phyloP scores from a whole-genome alignment of 2,113 vertebrate genomes.

The Ammodytes marinus region DNA sequence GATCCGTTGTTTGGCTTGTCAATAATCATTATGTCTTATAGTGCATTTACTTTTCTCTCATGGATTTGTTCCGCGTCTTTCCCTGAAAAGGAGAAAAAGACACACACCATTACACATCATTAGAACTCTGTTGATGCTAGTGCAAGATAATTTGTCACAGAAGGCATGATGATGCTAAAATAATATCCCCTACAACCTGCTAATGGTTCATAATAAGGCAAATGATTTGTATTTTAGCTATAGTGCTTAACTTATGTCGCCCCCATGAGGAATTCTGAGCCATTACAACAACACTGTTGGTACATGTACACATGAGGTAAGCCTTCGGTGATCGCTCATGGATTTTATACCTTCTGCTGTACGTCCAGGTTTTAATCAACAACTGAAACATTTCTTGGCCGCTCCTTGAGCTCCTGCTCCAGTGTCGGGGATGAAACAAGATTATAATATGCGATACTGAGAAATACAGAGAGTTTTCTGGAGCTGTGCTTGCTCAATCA shows the following conservation, averaged over 20 bases:
- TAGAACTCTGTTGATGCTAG: constrained; percentile 9
- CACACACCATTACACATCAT: constrained; percentile 6
- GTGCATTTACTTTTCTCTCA: background rate
- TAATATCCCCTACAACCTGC: constrained; percentile 28
- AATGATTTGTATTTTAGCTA: background rate
- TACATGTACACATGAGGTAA: too few relatives aligned
- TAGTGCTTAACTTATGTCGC: too few relatives aligned
- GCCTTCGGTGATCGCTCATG: too few relatives aligned
- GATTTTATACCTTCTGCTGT: too few relatives aligned
- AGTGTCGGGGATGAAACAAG: background rate
- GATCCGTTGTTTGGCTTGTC: constrained; percentile 5
- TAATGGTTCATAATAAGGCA: constrained; percentile 8
- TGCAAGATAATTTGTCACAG: constrained; percentile 29
- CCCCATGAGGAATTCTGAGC: too few relatives aligned
- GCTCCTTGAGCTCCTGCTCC: background rate
- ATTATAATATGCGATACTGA: too few relatives aligned
- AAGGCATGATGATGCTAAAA: background rate
- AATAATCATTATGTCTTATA: constrained; percentile 8
- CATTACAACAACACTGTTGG: too few relatives aligned
- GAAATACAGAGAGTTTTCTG: too few relatives aligned
- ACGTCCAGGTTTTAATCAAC: too few relatives aligned
- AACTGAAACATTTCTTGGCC: too few relatives aligned
- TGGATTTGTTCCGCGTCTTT: constrained; percentile 11
- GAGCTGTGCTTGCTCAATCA: too few relatives aligned
- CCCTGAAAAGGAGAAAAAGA: constrained; percentile 6